These are phyloP conservation scores for Romanogobio albipinnatus DNA, from an alignment of 2,113 vertebrate species.

Conservation along the genomic window DNA sequence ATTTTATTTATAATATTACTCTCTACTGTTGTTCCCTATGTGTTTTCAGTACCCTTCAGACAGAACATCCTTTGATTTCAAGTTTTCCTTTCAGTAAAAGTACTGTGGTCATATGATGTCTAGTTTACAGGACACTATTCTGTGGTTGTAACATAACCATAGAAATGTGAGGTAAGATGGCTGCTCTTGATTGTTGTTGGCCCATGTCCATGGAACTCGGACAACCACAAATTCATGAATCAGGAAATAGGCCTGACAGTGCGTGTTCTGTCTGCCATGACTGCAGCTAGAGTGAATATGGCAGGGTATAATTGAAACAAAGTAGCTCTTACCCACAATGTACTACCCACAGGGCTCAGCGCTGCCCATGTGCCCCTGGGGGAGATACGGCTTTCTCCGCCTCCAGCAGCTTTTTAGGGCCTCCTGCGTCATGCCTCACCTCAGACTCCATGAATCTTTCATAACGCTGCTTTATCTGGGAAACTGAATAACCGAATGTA, in stretches of 20 bases:
- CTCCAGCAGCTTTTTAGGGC: conserved; percentile 42
- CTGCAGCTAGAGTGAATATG: conserved; percentile 60
- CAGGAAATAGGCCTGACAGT: conserved; percentile 58
- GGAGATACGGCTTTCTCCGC: conserved; percentile 61
- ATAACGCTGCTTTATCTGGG: conserved; percentile 78
- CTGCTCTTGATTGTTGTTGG: conserved; percentile 33
- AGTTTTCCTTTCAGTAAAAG: neutral
- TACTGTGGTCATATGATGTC: neutral
- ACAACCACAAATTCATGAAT: conserved; percentile 64
- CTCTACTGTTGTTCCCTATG: neutral
- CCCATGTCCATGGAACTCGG: conserved; percentile 52
- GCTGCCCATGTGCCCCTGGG: conserved; percentile 73
- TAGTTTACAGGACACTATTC: neutral
- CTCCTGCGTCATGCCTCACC: conserved; percentile 81
- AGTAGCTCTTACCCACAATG: conserved; percentile 76
- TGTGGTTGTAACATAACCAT: neutral
- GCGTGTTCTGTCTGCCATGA: conserved; percentile 57
- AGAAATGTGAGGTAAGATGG: conserved; percentile 52
- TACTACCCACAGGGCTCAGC: conserved; percentile 73
- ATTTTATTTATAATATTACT: too few species aligned
- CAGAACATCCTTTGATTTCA: neutral
- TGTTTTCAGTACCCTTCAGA: neutral
- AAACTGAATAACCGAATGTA: conserved; percentile 66
- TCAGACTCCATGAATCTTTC: conserved; percentile 89
- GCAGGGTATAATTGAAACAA: conserved; percentile 79